Base-by-base conservation (phyloP, 2,113 vertebrate species). In the Chlorodrepanis virens region DNA sequence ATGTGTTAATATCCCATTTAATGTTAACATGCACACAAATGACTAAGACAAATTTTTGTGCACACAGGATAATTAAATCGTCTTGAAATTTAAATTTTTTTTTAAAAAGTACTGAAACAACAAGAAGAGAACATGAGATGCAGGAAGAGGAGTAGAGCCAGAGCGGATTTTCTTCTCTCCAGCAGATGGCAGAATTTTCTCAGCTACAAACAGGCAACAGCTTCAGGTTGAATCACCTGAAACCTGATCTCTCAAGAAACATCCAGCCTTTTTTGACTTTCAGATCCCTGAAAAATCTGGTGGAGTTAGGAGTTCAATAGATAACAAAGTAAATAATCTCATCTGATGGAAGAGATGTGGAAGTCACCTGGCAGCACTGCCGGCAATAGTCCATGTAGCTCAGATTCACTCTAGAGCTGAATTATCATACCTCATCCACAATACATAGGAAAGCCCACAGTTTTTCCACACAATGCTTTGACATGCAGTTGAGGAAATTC, bases 171-270 rank as follows among this genome's bases (percentile, higher is more conserved):
- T 75, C 77, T 77, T 86, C 5, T 90, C 10, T 92, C 96, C 97
- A 96, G 88, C 64, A 97, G 97, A 80, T 95, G 96, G 93, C 78
- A 95, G 86, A 60, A 67, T 81, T 91, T 92, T 95, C 83, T 95
- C 70, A 94, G n/a, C 77, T 61, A 94, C 54, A 10, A 63, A 56
- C 31, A 64, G 31, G 59, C 8, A 89, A 49, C 33, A 39, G 69
- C 31, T 22, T 35, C 35, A 35, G 74, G 3, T 25, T 44, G 22
- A 67, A 61, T 28, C 11, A 22, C 18, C 15, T 0, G 0, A 74
- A 83, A 53, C 21, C 25, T 35, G 11, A 39, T 52, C 29, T 40
- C 10, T 40, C 33, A 57, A 29, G 39, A 3, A 22, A 10, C 25
- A 11, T 53, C 28, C 42, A 50, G 35, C 20, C 10, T 57, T 37